A percentile compares a stretch with the other conserved stretches of the same genome.
These are phyloP conservation scores for Magallana nippona DNA, from an alignment of 2,888 invertebrate genomes.

Conservation along the genomic window DNA sequence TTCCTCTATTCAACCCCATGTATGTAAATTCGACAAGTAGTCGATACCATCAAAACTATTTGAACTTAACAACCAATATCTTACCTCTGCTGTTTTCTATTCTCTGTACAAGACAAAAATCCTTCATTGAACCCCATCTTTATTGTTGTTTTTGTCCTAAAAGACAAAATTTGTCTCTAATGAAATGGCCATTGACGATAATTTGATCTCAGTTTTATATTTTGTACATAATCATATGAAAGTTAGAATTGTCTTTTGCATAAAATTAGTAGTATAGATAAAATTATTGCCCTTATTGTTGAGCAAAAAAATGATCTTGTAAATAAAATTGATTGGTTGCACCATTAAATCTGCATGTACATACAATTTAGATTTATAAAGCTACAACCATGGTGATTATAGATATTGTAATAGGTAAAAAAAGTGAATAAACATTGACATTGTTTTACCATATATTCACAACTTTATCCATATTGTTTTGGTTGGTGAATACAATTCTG, in stretches of 20 bases:
- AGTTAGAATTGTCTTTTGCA: not conserved
- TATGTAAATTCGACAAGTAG: not conserved
- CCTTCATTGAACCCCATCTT: not conserved
- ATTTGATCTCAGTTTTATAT: constrained; percentile 24
- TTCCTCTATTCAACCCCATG: not conserved
- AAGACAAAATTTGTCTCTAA: constrained; percentile 9
- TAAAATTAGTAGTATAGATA: too few relatives aligned
- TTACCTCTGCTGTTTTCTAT: constrained; percentile 6
- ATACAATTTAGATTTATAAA: too few relatives aligned
- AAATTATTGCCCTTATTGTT: too few relatives aligned
- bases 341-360: too few relatives aligned
- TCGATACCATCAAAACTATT: too few relatives aligned
- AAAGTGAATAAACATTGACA: too few relatives aligned
- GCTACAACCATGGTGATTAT: too few relatives aligned
- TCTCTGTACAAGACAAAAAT: not conserved
- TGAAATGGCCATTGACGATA: not conserved
- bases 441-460: too few relatives aligned
- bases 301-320: too few relatives aligned
- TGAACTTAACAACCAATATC: too few relatives aligned
- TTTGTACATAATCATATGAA: constrained; percentile 4
- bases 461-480: not conserved
- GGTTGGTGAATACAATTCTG: not conserved
- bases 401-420: too few relatives aligned
- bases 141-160: not conserved
- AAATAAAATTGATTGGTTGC: too few relatives aligned